Evolutionary conservation across 2,888 invertebrate species (phyloP).

Genomic region (Erebia epiphron): DNA sequence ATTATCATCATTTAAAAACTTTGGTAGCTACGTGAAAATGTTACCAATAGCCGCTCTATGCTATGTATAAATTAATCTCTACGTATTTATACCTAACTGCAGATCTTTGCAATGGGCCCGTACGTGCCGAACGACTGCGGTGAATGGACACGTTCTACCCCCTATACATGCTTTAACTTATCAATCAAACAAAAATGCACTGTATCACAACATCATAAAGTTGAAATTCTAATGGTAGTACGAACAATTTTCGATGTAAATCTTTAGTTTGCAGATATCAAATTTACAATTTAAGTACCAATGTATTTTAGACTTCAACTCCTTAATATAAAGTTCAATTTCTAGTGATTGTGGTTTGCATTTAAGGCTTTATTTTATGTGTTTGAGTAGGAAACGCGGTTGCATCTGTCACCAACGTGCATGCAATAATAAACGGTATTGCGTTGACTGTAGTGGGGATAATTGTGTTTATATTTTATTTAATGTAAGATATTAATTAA

Average conservation of each 20-base stretch:
- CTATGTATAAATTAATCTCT: neutral
- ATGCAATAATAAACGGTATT: constrained; percentile 39
- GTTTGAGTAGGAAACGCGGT: constrained; percentile 22
- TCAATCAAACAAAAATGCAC: neutral
- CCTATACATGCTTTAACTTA: neutral
- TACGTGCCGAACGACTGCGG: constrained; percentile 45
- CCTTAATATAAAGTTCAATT: neutral
- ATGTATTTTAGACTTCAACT: neutral
- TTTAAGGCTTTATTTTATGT: constrained; percentile 5
- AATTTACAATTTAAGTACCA: constrained; percentile 1
- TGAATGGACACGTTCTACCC: constrained; percentile 39
- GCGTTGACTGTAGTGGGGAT: constrained; percentile 30
- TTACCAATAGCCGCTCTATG: neutral
- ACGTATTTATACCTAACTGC: constrained; percentile 33
- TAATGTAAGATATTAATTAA: constrained; percentile 15
- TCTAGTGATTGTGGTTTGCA: neutral
- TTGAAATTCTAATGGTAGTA: neutral
- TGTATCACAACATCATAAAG: neutral
- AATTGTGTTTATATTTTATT: constrained; percentile 28
- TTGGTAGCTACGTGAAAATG: too few species aligned
- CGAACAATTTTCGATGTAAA: constrained; percentile 11
- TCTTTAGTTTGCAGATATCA: constrained; percentile 6
- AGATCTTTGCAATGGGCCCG: constrained; percentile 39
- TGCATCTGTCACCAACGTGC: constrained; percentile 36
- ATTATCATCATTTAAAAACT: too few species aligned